These are phyloP conservation scores for Mayetiola destructor DNA, from an alignment of 2,888 invertebrate species.

Conservation along the genomic window DNA sequence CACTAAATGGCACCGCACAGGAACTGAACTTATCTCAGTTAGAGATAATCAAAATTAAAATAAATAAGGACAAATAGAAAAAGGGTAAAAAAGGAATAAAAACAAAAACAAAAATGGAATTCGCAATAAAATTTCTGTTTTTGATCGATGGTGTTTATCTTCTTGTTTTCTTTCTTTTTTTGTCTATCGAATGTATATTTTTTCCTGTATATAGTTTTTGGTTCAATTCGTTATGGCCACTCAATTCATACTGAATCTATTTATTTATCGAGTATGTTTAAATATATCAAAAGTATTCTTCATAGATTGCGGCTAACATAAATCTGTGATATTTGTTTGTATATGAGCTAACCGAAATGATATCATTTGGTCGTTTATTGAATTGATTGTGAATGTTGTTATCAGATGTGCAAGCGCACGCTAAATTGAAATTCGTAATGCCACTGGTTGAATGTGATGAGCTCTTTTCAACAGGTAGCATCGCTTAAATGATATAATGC, in stretches of 20 bases:
- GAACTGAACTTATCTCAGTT: no score
- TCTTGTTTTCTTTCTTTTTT: no score
- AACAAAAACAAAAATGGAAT: no score
- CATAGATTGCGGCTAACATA: background rate
- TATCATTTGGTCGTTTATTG: no score
- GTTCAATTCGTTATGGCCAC: background rate
- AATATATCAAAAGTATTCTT: background rate
- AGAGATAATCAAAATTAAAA: no score
- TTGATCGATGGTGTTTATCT: no score
- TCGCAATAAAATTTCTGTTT: no score
- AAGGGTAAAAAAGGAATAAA: no score
- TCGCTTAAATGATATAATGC: no score
- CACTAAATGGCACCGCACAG: no score
- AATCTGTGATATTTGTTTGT: background rate
- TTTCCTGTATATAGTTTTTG: background rate
- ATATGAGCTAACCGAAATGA: background rate
- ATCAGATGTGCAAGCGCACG: slow-evolving; percentile 7
- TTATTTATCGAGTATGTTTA: background rate
- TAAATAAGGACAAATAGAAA: no score
- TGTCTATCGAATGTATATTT: background rate
- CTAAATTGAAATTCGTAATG: background rate
- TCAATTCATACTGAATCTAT: slow-evolving; percentile 8
- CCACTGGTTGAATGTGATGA: background rate
- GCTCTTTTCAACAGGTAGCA: slow-evolving; percentile 4
- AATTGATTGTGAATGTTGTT: no score